Base-by-base conservation (phyloP, 1,140 invertebrate species). In the Choristoneura fumiferana region DNA sequence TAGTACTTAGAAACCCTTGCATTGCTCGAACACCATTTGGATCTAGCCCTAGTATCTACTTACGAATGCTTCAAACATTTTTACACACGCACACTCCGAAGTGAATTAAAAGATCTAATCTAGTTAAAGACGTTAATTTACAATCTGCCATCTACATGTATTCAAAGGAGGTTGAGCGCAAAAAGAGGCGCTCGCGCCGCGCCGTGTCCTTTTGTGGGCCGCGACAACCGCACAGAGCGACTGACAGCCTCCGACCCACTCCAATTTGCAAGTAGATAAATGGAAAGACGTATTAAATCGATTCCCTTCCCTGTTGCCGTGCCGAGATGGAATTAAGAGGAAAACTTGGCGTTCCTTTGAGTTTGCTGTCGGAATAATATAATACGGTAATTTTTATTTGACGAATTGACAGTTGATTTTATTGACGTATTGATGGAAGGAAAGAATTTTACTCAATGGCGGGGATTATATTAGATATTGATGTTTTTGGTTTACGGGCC, bases 231-330 rank as follows among this genome's bases (percentile, higher is more conserved):
- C 69, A 69, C 67, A 68, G 73, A 72, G 68, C 67, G 58, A 60
- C 65, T 74, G 79, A 80, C 79, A 76, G 68, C 43, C 43, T 39
- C 60, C 35, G 45, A 43, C 38, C 55, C 64, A 52, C 59, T 70
- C 63, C 65, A 75, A 76, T 82, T 80, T 78, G 68, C 73, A 75
- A 76, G 73, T 68, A 80, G 79, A 82, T 82, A 78, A 80, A 69
- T 73, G 63, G 67, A 71, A 78, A 60, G 59, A 62, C 43, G 65
- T 61, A 67, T 71, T 69, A 71, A 72, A 72, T 76, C 66, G 63
- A 76, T 69, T 49, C n/a, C 43, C 17, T 29, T 67, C 53, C 62
- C 54, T 34, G 54, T 29, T 29, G 33, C 54, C 43, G 54, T n/a
- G n/a, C 49, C 54, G 57, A 22, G 29, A 59, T 57, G 29, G 62